phyloP scores from a whole-genome alignment of 2,888 invertebrate genomes.

The Pristionchus maxplancki region DNA sequence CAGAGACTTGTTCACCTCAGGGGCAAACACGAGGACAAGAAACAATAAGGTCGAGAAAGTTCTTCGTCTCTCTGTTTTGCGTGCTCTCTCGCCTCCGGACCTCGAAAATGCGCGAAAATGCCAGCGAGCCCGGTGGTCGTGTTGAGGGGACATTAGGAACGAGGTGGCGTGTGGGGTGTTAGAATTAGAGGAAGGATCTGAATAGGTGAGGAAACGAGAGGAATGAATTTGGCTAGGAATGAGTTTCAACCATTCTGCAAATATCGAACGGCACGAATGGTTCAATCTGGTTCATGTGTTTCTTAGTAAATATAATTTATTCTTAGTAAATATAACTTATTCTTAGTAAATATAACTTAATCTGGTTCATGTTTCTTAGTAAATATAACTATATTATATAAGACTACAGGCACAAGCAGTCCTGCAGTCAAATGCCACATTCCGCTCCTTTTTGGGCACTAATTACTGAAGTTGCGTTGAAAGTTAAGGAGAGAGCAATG shows the following conservation, averaged over 20 bases:
- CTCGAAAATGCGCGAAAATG: neutral
- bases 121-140: neutral
- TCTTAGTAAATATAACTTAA: no score
- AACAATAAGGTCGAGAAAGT: neutral
- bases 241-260: neutral
- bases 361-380: no score
- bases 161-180: neutral
- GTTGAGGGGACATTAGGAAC: neutral
- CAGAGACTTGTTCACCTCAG: neutral
- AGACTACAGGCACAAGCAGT: no score
- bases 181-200: neutral
- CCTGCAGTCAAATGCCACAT: no score
- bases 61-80: neutral
- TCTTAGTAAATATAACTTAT: no score
- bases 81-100: neutral
- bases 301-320: no score
- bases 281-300: no score
- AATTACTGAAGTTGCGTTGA: no score
- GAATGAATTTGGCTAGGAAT: neutral
- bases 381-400: no score
- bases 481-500: no score
- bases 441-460: no score
- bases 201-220: neutral
- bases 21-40: conserved; percentile 24
- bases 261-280: neutral